Conservation (phyloP, 2,797 vertebrate genomes). For the Lepidocolaptes lacrymiger region DNA sequence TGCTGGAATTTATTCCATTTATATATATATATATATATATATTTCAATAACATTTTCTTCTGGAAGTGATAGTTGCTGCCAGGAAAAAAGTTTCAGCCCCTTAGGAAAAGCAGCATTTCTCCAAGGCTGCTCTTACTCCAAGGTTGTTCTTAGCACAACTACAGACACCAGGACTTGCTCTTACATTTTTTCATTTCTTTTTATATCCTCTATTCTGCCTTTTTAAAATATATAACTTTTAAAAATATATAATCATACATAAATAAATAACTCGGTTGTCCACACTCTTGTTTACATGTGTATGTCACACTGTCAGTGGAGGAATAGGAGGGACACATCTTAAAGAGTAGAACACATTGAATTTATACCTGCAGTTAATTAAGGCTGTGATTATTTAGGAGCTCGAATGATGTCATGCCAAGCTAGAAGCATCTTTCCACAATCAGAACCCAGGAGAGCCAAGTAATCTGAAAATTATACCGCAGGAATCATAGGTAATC, state of each 20-base stretch:
- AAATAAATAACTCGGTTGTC: neutral
- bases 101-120: neutral
- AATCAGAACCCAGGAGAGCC: conserved; percentile 33
- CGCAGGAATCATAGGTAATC: conserved; percentile 44
- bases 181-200: neutral
- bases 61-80: neutral
- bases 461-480: conserved; percentile 49
- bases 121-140: neutral
- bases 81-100: neutral
- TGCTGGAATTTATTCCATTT: neutral
- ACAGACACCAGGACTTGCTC: neutral
- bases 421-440: conserved; percentile 42
- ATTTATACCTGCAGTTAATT: conserved; percentile 6
- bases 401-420: conserved; percentile 39
- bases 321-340: neutral
- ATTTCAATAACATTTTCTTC: neutral
- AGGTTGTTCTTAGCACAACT: neutral
- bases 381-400: neutral
- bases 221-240: neutral
- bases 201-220: neutral
- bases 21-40: no score
- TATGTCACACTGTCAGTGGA: neutral
- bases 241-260: neutral
- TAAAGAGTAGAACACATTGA: neutral
- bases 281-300: neutral